phyloP scores from a whole-genome alignment of 2,113 vertebrate species.

The Erythrolamprus reginae region DNA sequence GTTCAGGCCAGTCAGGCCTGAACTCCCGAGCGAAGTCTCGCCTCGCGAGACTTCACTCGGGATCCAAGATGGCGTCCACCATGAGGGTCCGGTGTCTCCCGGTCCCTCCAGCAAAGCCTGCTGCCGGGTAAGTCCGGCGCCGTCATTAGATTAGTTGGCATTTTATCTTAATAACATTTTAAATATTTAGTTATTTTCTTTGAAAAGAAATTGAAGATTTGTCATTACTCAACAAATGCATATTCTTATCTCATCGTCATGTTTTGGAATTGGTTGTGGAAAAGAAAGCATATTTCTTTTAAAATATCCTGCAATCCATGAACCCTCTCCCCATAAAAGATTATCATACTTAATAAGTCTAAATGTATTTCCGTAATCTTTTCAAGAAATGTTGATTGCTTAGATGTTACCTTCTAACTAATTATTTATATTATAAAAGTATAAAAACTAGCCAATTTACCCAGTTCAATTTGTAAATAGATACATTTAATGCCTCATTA shows the following conservation, averaged over 20 bases:
- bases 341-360: slow-evolving; percentile 14
- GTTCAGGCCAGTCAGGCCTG: too few species aligned
- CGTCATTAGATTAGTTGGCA: neutral
- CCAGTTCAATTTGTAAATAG: slow-evolving; percentile 31
- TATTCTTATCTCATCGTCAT: slow-evolving; percentile 1
- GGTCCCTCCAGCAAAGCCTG: too few species aligned
- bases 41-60: too few species aligned
- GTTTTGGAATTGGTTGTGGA: neutral
- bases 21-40: too few species aligned
- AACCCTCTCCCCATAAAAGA: neutral
- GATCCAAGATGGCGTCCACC: too few species aligned
- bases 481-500: slow-evolving; percentile 38
- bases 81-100: too few species aligned
- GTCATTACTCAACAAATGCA: neutral
- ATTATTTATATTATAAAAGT: slow-evolving; percentile 31
- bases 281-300: neutral
- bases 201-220: neutral
- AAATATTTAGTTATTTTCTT: neutral
- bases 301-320: neutral
- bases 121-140: too few species aligned
- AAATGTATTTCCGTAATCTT: slow-evolving; percentile 6
- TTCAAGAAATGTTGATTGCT: slow-evolving; percentile 29
- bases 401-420: slow-evolving; percentile 19
- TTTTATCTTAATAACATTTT: neutral
- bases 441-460: slow-evolving; percentile 35